A percentile compares a stretch with the other conserved stretches of the same genome.
These are phyloP conservation scores for Leuciscus idus DNA, from an alignment of 2,113 vertebrate species.

Conservation along the genomic window DNA sequence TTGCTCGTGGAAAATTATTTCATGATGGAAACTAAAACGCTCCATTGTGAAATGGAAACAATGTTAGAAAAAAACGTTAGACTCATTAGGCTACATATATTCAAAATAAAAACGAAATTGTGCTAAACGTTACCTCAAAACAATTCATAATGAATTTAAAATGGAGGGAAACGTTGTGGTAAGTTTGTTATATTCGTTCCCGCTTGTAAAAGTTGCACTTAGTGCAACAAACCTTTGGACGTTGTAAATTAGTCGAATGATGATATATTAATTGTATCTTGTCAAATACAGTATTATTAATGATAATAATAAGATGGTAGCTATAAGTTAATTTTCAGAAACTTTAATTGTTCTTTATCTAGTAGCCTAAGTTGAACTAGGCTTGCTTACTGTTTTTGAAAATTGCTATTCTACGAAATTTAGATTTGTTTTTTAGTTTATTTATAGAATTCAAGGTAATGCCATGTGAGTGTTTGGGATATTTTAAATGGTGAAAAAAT, in stretches of 20 bases:
- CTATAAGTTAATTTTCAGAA: not conserved
- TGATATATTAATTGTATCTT: not conserved
- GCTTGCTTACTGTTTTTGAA: not conserved
- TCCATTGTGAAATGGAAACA: not conserved
- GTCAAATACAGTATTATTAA: not conserved
- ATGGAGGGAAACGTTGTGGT: not conserved
- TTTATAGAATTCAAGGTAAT: not conserved
- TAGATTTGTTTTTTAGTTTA: not conserved
- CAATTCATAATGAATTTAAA: not conserved
- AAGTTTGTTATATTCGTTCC: not conserved
- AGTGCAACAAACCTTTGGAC: not conserved
- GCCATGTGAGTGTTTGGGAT: not conserved
- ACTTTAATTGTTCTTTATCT: not conserved
- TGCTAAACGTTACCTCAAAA: not conserved
- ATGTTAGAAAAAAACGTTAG: not conserved
- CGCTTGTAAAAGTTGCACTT: not conserved
- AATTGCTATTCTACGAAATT: not conserved
- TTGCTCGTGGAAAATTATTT: not conserved
- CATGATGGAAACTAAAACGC: not conserved
- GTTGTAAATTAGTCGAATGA: not conserved
- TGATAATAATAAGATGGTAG: not conserved
- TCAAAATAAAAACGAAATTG: not conserved
- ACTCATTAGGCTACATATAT: not conserved
- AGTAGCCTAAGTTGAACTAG: not conserved
- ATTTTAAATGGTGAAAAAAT: slow-evolving; percentile 22